A percentile compares a stretch with the other conserved stretches of the same genome.
phyloP scores from a whole-genome alignment of 2,888 invertebrate genomes.

The Nephrotoma appendiculata region DNA sequence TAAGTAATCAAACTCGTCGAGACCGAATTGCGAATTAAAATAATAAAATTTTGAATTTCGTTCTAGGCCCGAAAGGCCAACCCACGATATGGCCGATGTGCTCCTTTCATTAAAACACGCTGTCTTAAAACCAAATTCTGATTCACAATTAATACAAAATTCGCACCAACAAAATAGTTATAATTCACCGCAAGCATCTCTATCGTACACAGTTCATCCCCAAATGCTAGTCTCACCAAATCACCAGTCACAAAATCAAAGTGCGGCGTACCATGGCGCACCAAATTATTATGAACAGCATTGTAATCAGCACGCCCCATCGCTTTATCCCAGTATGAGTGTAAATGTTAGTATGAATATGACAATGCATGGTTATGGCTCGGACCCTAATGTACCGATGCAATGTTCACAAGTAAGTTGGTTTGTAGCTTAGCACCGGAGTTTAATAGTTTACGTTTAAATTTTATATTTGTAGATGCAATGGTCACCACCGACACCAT shows the following conservation, averaged over 20 bases:
- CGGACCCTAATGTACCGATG: conserved; percentile 31
- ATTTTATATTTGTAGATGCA: conserved; percentile 40
- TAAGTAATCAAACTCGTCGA: conserved; percentile 19
- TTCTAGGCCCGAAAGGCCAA: conserved; percentile 37
- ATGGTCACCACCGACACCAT: conserved; percentile 51
- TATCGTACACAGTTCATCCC: conserved; percentile 38
- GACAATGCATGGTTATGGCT: conserved; percentile 74
- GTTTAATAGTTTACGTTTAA: neutral
- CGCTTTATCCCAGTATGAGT: conserved; percentile 83
- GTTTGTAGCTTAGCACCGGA: neutral
- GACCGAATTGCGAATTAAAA: conserved; percentile 16
- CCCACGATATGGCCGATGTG: conserved; percentile 74
- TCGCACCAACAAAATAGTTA: conserved; percentile 20
- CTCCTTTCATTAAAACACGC: conserved; percentile 76
- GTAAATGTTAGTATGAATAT: conserved; percentile 93
- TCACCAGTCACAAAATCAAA: conserved; percentile 16
- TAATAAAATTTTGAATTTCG: neutral
- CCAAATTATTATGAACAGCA: conserved; percentile 26
- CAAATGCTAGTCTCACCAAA: conserved; percentile 51
- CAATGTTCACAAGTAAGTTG: conserved; percentile 50
- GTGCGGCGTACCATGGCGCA: conserved; percentile 8
- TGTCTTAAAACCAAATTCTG: conserved; percentile 57
- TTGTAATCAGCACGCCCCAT: conserved; percentile 24
- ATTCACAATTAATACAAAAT: conserved; percentile 39
- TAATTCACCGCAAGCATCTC: conserved; percentile 33